These are phyloP conservation scores for Meloidogyne exigua DNA, from an alignment of 1,140 invertebrate genomes.

Conservation along the genomic window DNA sequence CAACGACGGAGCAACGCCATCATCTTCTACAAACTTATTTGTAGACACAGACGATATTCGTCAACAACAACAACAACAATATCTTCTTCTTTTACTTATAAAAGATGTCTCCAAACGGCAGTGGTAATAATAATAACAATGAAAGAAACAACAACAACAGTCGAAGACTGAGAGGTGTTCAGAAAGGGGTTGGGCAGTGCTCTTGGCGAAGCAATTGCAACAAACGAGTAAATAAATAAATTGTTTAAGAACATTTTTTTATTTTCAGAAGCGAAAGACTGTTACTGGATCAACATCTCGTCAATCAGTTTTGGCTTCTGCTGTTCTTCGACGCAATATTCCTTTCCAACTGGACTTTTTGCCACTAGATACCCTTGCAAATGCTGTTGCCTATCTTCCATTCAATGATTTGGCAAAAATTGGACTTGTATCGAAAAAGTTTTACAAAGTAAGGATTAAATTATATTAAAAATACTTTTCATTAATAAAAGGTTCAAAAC, in stretches of 20 bases:
- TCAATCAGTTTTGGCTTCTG: background rate
- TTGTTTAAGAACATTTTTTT: background rate
- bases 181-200: background rate
- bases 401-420: constrained; percentile 20
- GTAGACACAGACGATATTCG: background rate
- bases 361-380: constrained; percentile 10
- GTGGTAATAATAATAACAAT: background rate
- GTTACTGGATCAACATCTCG: background rate
- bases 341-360: constrained; percentile 12
- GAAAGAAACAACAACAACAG: background rate
- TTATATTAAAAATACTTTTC: background rate
- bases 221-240: background rate
- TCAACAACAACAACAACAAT: background rate
- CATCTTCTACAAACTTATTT: background rate
- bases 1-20: background rate
- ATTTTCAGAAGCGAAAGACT: background rate
- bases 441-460: constrained; percentile 2
- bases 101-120: background rate
- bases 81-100: no score
- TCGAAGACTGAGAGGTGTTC: background rate
- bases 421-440: constrained; percentile 17
- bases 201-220: background rate
- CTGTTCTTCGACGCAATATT: background rate
- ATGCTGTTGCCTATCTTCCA: constrained; percentile 12
- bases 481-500: constrained; percentile 9